Evolutionary conservation across 2,797 vertebrate genomes (phyloP), one percentile per base, ranked within the genome.

Genomic region (Phoebastria nigripes): DNA sequence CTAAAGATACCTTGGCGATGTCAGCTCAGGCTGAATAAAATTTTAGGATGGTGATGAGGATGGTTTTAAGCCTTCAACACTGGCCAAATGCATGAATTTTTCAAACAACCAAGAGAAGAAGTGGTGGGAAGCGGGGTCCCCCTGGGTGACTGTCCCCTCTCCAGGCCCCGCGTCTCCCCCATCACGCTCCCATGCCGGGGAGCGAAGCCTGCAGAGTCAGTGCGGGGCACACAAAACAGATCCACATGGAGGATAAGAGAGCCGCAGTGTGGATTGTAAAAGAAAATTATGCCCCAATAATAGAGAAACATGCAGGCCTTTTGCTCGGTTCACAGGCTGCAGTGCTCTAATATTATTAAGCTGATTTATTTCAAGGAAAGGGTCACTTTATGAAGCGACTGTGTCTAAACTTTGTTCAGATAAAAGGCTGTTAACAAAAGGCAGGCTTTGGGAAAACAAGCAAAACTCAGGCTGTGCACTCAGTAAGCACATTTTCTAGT

Each of bases 401-500:
- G 77, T 89, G 62, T 93, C 85, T 97, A 93, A 96, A 97, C 96
- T 96, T 95, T 96, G 95, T 94, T 71, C 91, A 95, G 96, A 97
- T 97, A 97, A 98, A 97, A 94, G 88, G 54, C 94, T 58, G 13
- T 95, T 96, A 95, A 98, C 96, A 98, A 97, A 97, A 97, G 96
- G 56, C n/a, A 74, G 71, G 95, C 92, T 94, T 95, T 96, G 96
- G 96, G 90, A 54, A 91, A 95, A 95, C 90, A 97, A 96, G 89
- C 94, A 93, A 70, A 97, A 94, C 82, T 96, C 90, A 6, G 92
- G 92, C 96, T 96, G 62, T 79, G 87, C 87, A 52, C 96, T 95
- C 97, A 93, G 96, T 93, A 97, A 96, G 97, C 97, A 97, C 95
- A 95, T 97, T 98, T 97, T 95, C 97, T 95, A 89, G 90, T 94